A percentile compares a stretch with the other conserved stretches of the same genome.
Conservation (phyloP, 1,140 invertebrate species). For the Drosophila murphyi region DNA sequence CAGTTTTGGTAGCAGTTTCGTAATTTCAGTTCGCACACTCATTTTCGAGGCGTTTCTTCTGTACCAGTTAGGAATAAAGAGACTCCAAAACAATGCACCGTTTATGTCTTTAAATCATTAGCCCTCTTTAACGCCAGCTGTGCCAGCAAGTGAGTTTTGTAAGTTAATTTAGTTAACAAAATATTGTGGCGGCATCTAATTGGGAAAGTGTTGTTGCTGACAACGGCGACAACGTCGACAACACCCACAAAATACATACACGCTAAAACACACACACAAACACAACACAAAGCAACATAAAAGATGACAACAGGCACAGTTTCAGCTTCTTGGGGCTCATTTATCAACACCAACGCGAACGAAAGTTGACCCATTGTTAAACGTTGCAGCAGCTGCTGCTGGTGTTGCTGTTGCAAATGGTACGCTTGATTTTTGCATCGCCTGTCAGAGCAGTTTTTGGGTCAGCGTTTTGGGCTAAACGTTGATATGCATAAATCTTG, state of each 20-base stretch:
- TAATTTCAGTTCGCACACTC: conserved; percentile 31
- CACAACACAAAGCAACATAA: conserved; percentile 25
- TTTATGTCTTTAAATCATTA: conserved; percentile 69
- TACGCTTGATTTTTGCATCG: conserved; percentile 64
- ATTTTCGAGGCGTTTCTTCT: conserved; percentile 25
- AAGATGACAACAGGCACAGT: conserved; percentile 53
- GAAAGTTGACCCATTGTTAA: conserved; percentile 80
- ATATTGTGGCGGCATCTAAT: conserved; percentile 43
- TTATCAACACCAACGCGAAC: conserved; percentile 69
- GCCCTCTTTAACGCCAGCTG: conserved; percentile 42
- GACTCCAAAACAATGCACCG: conserved; percentile 50
- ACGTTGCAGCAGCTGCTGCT: conserved; percentile 35
- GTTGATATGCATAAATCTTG: conserved; percentile 81
- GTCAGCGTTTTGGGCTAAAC: conserved; percentile 76
- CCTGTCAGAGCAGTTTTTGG: conserved; percentile 51
- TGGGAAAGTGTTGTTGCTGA: conserved; percentile 71
- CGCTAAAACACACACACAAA: conserved; percentile 33
- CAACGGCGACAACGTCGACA: conserved; percentile 31
- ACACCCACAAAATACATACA: conserved; percentile 19
- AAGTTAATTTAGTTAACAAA: conserved; percentile 42
- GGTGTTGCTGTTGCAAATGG: conserved; percentile 17
- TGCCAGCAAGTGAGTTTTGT: conserved; percentile 26
- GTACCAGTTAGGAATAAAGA: conserved; percentile 45
- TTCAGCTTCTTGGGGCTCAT: conserved; percentile 47
- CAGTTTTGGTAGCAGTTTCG: conserved; percentile 1